Evolutionary conservation across 2,888 invertebrate species (phyloP).

Genomic region (Rhingia campestris): DNA sequence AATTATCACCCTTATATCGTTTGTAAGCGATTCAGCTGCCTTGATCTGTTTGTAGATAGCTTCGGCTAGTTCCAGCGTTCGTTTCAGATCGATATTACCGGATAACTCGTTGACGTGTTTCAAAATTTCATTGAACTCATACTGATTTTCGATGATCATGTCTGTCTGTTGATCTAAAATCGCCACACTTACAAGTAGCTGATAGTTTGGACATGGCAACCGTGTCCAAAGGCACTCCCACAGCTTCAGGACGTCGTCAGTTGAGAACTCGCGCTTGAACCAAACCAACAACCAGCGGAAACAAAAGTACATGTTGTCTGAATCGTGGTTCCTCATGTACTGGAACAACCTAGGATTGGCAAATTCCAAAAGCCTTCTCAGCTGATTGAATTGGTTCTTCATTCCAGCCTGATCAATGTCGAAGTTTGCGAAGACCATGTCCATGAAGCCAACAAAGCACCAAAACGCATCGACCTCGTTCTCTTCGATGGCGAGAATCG

Average conservation of each 20-base stretch:
- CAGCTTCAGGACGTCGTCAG: constrained; percentile 92
- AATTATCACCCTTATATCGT: constrained; percentile 88
- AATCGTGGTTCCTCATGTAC: constrained; percentile 87
- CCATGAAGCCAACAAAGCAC: constrained; percentile 99
- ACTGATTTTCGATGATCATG: constrained; percentile 94
- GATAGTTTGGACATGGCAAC: constrained; percentile 96
- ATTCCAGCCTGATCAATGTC: constrained; percentile 98
- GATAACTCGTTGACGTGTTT: constrained; percentile 98
- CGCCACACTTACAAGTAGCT: constrained; percentile 95
- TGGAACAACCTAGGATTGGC: constrained; percentile 92
- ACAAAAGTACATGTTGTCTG: constrained; percentile 98
- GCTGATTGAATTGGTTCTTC: constrained; percentile 94
- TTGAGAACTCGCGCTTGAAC: constrained; percentile 96
- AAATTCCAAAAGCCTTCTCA: constrained; percentile 91
- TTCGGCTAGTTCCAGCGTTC: constrained; percentile 93
- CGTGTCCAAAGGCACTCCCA: constrained; percentile 99
- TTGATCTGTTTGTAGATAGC: constrained; percentile 95
- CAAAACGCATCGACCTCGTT: constrained; percentile 99
- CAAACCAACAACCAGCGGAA: constrained; percentile 98
- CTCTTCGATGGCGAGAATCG: constrained; percentile 93
- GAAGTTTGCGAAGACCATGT: constrained; percentile 95
- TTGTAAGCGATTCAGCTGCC: constrained; percentile 87
- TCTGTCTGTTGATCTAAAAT: constrained; percentile 95
- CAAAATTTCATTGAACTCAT: constrained; percentile 97
- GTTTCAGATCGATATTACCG: constrained; percentile 91